Base-by-base conservation (phyloP, 1,140 invertebrate genomes). In the Caenorhabditis latens region DNA sequence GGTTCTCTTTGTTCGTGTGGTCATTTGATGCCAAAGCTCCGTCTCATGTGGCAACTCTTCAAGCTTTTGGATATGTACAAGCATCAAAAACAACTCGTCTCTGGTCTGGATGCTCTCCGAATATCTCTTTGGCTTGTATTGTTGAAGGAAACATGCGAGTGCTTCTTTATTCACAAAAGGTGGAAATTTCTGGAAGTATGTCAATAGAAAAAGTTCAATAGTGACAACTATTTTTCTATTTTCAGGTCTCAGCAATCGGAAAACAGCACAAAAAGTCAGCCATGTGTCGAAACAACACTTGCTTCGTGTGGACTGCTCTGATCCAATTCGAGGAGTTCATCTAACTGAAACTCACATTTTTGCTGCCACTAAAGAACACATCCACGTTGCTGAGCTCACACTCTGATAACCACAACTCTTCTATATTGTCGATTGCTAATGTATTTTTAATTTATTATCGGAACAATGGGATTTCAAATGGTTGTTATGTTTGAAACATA, bases 41-140 rank as follows among this genome's bases (percentile, higher is more conserved):
- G 0, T 8, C n/a, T n/a, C 71, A 79, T 46, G 71, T 79, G 43
- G 43, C 71, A 79, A 79, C 71, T 21, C 46, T 79, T 24, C 71
- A 79, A 79, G 71, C 71, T 8, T 79, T 79, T n/a, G 71, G 71
- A 79, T 79, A 79, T 14, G 71, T 79, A 21, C 71, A 79, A 50
- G 71, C 71, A 19, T 79, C 71, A 46, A 79, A 79, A 50, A 79
- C 71, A 9, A 79, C 16, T 2, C 43, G 71, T 11, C 46, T 79
- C 0, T 79, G 71, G 71, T 50, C 71, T 2, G 71, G 71, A 79
- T 79, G 71, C 71, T 79, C 71, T 4, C 71, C 71, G 46, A 79
- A 79, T 21, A 48, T 50, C n/a, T 2, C 71, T 3, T 21, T 79
- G 71, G 71, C 71, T 21, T 79, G 71, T 14, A 79, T 79, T 14